Percentiles rank a stretch among this genome's conserved stretches.
phyloP scores from a whole-genome alignment of 2,113 vertebrate genomes.

The Nannobrachium achirus region DNA sequence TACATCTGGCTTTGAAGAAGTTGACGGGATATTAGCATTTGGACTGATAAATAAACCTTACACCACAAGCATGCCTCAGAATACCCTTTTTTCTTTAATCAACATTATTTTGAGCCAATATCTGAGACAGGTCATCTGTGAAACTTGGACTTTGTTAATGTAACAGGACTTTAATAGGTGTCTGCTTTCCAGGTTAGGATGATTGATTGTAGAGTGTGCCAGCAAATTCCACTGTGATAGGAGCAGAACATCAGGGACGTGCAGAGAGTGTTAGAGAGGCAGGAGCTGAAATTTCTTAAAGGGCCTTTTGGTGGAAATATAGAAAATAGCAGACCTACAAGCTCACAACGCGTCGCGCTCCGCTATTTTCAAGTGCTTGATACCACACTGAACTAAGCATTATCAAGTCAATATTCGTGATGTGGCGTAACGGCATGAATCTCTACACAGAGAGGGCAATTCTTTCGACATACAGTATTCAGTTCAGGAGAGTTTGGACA shows the following conservation, averaged over 20 bases:
- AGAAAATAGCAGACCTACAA: no score
- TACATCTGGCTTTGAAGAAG: constrained; percentile 58
- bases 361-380: no score
- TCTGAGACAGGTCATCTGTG: constrained; percentile 9
- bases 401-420: no score
- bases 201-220: constrained; percentile 7
- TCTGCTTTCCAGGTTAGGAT: constrained; percentile 10
- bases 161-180: constrained; percentile 7
- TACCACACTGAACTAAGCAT: no score
- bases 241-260: constrained; percentile 9
- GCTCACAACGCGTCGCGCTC: no score
- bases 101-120: neutral
- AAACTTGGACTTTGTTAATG: constrained; percentile 8
- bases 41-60: constrained; percentile 30
- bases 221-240: neutral
- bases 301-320: no score
- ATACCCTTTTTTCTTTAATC: neutral
- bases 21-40: constrained; percentile 42
- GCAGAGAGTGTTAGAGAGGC: no score
- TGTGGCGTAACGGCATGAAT: no score
- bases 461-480: no score
- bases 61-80: constrained; percentile 3
- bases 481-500: no score
- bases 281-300: no score
- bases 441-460: no score